Evolutionary conservation across 2,888 invertebrate species (phyloP).

Genomic region (Epiblema foenella): DNA sequence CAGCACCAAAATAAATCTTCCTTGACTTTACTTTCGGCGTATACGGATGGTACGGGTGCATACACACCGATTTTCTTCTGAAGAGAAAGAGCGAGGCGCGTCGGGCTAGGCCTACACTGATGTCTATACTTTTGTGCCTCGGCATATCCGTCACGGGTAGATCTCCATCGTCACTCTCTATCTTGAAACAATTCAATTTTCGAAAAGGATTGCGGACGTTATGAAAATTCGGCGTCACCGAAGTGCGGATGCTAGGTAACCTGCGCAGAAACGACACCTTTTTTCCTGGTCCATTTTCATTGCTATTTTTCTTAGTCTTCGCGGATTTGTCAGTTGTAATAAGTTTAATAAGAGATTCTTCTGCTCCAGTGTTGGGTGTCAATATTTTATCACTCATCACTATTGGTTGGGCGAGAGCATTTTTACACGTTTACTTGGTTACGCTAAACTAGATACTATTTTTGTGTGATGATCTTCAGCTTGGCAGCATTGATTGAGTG

Average conservation of each 20-base stretch:
- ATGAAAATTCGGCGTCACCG: constrained; percentile 61
- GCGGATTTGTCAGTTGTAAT: constrained; percentile 47
- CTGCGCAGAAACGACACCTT: constrained; percentile 55
- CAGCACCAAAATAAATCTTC: constrained; percentile 67
- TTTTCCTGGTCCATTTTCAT: constrained; percentile 50
- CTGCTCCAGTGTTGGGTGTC: constrained; percentile 19
- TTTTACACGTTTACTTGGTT: constrained; percentile 56
- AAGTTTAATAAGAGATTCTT: constrained; percentile 13
- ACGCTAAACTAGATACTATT: constrained; percentile 60
- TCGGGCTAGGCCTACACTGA: constrained; percentile 73
- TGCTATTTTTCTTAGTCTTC: constrained; percentile 47
- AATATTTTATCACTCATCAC: constrained; percentile 34
- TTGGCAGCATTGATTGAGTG: constrained; percentile 82
- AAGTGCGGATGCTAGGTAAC: constrained; percentile 58
- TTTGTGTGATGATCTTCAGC: constrained; percentile 61
- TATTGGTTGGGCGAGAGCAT: constrained; percentile 55
- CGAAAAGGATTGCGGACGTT: constrained; percentile 63
- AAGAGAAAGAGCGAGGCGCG: constrained; percentile 75
- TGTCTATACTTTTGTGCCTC: constrained; percentile 76
- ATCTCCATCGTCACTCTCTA: constrained; percentile 59
- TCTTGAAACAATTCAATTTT: constrained; percentile 69
- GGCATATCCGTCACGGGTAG: constrained; percentile 66
- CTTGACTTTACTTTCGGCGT: constrained; percentile 75
- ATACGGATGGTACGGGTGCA: constrained; percentile 79
- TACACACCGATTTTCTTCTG: constrained; percentile 71